Evolutionary conservation across 2,888 invertebrate species (phyloP).

Genomic region (Tenthredo mesomela): DNA sequence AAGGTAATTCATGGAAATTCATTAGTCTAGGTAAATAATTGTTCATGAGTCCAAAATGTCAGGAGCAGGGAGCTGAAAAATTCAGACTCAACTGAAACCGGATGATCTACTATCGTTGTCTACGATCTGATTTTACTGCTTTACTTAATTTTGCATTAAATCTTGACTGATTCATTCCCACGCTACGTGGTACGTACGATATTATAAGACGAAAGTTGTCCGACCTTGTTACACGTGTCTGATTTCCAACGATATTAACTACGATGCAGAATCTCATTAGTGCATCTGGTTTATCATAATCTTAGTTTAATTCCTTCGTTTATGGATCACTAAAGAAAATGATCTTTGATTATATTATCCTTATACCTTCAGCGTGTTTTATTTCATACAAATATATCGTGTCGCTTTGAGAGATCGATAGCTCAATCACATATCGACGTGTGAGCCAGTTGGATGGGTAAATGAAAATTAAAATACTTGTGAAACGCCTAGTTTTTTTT

Average conservation of each 20-base stretch:
- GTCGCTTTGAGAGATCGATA: not conserved
- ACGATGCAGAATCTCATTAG: not conserved
- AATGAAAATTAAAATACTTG: not conserved
- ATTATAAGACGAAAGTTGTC: conserved; percentile 16
- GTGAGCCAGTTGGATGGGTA: not conserved
- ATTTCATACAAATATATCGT: not conserved
- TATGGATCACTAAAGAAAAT: not conserved
- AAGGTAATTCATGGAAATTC: not conserved
- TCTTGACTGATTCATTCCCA: not conserved
- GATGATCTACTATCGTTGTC: not conserved
- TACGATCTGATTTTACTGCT: not conserved
- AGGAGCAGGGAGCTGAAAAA: not conserved
- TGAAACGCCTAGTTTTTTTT: not conserved
- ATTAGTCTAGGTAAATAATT: not conserved
- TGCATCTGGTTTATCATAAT: not conserved
- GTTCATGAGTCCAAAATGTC: not conserved
- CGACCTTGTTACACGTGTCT: conserved; percentile 11
- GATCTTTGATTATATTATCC: not conserved
- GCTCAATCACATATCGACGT: not conserved
- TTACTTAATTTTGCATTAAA: not conserved
- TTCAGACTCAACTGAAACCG: not conserved
- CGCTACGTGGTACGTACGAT: not conserved
- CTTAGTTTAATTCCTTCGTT: not conserved
- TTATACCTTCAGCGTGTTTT: not conserved
- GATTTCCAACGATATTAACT: not conserved